Base-by-base conservation (phyloP, 2,888 invertebrate species). In the Thumatha senex region DNA sequence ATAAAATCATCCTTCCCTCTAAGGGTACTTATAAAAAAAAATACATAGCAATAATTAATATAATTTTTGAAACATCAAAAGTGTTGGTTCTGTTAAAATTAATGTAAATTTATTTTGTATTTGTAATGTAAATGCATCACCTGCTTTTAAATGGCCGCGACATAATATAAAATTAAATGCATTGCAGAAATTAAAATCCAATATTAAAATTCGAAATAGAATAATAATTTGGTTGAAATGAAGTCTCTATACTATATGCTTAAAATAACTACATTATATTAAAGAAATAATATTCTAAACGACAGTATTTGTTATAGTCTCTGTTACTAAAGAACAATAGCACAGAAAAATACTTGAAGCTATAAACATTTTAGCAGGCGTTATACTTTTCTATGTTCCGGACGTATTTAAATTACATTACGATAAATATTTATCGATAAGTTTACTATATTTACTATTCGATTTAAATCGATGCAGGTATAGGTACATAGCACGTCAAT, bases 131-230 rank as follows among this genome's bases (percentile, higher is more conserved):
- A 63, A 47, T 56, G 58, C 77, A 82, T 81, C 82, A 83, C 79
- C 35, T 72, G 75, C 71, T 15, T n/a, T 56, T 68, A 80, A n/a
- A 84, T 83, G 84, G 82, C 84, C 77, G 77, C 76, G 62, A 72
- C 65, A 72, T n/a, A 66, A 61, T 51, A 58, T 64, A 43, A 74
- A 77, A 44, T 31, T 69, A 78, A 81, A 76, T 72, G 69, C 63
- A 66, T 57, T 53, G 34, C n/a, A 56, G 48, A 59, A 63, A 67
- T 45, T 54, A 53, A 60, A 59, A 24, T 43, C 54, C 10, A 7
- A 24, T 44, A 43, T 18, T 34, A 24, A 34, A 34, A 34, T 34
- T 13, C n/a, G 7, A 35, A 18, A 24, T 10, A 11, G 13, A 13
- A 44, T 24, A 4, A 35, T 9, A 18, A 24, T 18, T 30, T 13